phyloP scores from a whole-genome alignment of 2,888 invertebrate genomes.

The Philereme transversata region DNA sequence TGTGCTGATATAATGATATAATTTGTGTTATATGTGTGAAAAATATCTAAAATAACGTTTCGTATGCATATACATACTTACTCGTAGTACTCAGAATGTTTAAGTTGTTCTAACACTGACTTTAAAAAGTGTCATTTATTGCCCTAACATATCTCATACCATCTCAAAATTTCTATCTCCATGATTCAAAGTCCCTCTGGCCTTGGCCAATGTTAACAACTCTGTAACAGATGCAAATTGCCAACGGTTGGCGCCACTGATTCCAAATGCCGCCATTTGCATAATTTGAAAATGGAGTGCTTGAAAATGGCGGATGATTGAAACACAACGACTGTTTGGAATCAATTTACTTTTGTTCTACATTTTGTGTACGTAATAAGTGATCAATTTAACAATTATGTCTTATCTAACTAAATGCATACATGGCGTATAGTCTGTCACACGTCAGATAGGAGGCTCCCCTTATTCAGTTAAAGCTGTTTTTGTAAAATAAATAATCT shows the following conservation, averaged over 20 bases:
- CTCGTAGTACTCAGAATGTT: too few relatives aligned
- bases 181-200: constrained; percentile 45
- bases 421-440: neutral
- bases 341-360: constrained; percentile 45
- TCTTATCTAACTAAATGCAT: neutral
- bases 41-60: too few relatives aligned
- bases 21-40: too few relatives aligned
- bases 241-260: constrained; percentile 74
- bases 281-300: constrained; percentile 73
- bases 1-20: too few relatives aligned
- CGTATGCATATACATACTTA: too few relatives aligned
- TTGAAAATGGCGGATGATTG: constrained; percentile 63
- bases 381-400: constrained; percentile 6
- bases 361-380: constrained; percentile 1
- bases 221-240: constrained; percentile 79
- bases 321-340: constrained; percentile 59
- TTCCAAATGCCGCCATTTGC: constrained; percentile 78
- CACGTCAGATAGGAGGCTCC: neutral
- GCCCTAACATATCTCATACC: neutral
- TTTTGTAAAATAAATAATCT: neutral
- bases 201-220: constrained; percentile 63
- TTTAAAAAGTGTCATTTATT: too few relatives aligned
- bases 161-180: constrained; percentile 7
- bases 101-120: too few relatives aligned
- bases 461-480: neutral